A percentile compares a stretch with the other conserved stretches of the same genome.
Evolutionary conservation across 1,140 invertebrate species (phyloP).

Genomic region (Ephestia elutella): DNA sequence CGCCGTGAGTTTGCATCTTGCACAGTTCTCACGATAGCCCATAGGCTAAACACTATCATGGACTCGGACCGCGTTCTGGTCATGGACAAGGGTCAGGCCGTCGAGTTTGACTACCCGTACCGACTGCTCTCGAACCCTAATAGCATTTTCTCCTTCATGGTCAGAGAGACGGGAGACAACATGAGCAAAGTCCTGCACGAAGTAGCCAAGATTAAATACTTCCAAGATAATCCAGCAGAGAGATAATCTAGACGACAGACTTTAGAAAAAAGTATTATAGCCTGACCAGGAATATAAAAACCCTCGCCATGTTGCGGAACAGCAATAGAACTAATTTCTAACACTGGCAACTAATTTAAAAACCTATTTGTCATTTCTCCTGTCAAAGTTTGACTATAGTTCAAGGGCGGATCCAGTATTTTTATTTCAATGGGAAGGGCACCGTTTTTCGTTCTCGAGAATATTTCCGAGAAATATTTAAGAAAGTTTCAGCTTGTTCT

Average conservation of each 20-base stretch:
- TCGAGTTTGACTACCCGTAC: slow-evolving; percentile 82
- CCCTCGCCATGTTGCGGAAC: no score
- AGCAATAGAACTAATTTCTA: no score
- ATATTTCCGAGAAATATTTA: no score
- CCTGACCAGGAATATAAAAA: no score
- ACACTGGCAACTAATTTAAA: no score
- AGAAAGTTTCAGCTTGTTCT: no score
- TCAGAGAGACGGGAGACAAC: slow-evolving; percentile 73
- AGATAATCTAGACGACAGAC: not conserved
- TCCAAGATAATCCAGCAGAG: slow-evolving; percentile 21
- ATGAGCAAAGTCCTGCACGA: slow-evolving; percentile 39
- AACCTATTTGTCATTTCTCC: no score
- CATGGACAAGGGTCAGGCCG: slow-evolving; percentile 79
- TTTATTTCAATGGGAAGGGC: no score
- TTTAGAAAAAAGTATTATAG: not conserved
- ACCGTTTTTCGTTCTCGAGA: no score
- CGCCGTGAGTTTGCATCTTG: slow-evolving; percentile 88
- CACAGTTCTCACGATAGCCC: slow-evolving; percentile 95
- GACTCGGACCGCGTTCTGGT: slow-evolving; percentile 87
- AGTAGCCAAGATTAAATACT: slow-evolving; percentile 46
- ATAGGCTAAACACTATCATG: slow-evolving; percentile 95
- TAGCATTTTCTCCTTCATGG: slow-evolving; percentile 72
- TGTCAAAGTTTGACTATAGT: no score
- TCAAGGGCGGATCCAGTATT: no score
- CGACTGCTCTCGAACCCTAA: slow-evolving; percentile 75